Percentiles rank a stretch among this genome's conserved stretches.
These are phyloP conservation scores for Rhinogobio ventralis DNA, from an alignment of 2,797 vertebrate genomes.

Conservation along the genomic window DNA sequence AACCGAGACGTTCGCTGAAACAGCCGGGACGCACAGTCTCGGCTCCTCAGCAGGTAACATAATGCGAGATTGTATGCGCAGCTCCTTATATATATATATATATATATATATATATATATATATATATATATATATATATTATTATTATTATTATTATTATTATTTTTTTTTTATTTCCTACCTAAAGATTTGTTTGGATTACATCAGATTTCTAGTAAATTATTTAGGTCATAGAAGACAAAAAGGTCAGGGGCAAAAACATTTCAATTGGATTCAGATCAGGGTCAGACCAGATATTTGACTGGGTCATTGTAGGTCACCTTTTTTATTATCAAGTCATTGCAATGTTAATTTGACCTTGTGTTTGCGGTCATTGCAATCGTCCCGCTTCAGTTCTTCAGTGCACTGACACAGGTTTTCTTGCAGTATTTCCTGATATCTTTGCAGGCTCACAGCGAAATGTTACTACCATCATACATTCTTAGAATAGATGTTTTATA, in stretches of 20 bases:
- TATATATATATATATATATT: no score
- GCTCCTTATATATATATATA: no score
- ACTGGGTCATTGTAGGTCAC: constrained; percentile 7
- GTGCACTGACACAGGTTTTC: no score
- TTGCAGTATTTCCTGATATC: neutral
- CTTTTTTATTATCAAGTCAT: neutral
- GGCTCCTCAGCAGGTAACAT: no score
- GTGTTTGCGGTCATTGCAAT: neutral
- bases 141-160: no score
- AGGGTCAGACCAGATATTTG: constrained; percentile 1
- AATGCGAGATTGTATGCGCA: no score
- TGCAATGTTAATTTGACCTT: neutral
- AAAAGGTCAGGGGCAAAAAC: neutral
- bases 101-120: no score
- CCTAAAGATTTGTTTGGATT: neutral
- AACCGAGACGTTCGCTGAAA: no score
- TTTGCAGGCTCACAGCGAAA: neutral
- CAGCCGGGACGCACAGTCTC: no score
- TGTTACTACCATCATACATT: no score
- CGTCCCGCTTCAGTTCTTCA: neutral
- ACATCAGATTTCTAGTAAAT: neutral
- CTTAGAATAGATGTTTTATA: no score
- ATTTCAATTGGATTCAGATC: neutral
- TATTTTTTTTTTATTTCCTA: no score
- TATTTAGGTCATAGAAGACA: neutral